Percentiles rank a stretch among this genome's conserved stretches.
Conservation (phyloP, 1,140 invertebrate species). For the Pentalonia nigronervosa region DNA sequence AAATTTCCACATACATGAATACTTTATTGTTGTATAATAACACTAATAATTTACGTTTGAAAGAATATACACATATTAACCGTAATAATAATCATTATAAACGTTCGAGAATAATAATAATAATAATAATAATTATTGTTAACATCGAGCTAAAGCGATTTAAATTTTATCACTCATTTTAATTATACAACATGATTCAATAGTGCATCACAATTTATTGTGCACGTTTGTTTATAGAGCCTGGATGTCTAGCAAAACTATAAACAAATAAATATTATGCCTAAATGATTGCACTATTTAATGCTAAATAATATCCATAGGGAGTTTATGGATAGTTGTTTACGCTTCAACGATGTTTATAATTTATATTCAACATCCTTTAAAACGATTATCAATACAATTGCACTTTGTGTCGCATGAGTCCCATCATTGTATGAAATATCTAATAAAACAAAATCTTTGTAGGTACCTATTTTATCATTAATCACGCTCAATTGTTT, state of each 20-base stretch:
- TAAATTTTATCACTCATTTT: not conserved
- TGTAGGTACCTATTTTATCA: too few species aligned
- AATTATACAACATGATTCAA: not conserved
- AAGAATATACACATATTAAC: slow-evolving; percentile 20
- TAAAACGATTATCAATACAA: not conserved
- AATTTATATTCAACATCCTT: not conserved
- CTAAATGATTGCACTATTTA: too few species aligned
- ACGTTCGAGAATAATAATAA: not conserved
- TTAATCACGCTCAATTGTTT: too few species aligned
- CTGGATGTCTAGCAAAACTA: not conserved
- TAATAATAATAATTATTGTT: not conserved
- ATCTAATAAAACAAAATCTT: too few species aligned
- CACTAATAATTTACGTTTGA: not conserved
- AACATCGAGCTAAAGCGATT: not conserved
- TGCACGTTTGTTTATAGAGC: not conserved
- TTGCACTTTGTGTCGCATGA: not conserved
- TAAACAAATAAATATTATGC: not conserved
- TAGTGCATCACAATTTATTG: too few species aligned
- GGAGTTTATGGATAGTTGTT: too few species aligned
- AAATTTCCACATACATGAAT: not conserved
- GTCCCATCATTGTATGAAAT: too few species aligned
- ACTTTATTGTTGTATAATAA: not conserved
- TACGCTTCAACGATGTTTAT: too few species aligned
- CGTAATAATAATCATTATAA: not conserved
- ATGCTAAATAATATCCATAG: too few species aligned